A percentile compares a stretch with the other conserved stretches of the same genome.
These are phyloP conservation scores for Deilephila elpenor DNA, from an alignment of 2,888 invertebrate genomes.

Conservation along the genomic window DNA sequence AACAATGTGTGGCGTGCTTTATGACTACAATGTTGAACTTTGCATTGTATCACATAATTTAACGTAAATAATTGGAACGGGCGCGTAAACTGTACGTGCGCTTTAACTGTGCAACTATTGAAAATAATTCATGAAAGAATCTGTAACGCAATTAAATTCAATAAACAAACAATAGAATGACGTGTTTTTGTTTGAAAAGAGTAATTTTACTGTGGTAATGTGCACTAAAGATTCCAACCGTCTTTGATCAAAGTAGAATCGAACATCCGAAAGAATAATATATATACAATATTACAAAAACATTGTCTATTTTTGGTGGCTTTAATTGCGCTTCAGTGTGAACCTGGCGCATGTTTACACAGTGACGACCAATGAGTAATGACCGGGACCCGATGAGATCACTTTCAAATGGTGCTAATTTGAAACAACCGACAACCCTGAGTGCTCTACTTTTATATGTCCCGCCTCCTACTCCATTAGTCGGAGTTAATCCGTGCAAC, in stretches of 20 bases:
- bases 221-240: neutral
- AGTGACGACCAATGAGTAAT: slow-evolving; percentile 73
- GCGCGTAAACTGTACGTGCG: neutral
- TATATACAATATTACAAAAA: neutral
- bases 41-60: neutral
- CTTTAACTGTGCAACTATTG: neutral
- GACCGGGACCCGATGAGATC: slow-evolving; percentile 71
- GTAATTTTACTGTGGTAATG: neutral
- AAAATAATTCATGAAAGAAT: neutral
- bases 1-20: slow-evolving; percentile 4
- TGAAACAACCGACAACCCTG: slow-evolving; percentile 58
- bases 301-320: slow-evolving; percentile 17
- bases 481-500: slow-evolving; percentile 8
- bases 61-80: slow-evolving; percentile 10
- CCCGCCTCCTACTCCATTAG: slow-evolving; percentile 17
- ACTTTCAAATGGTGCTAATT: slow-evolving; percentile 76
- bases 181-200: neutral
- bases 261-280: neutral
- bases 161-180: neutral
- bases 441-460: slow-evolving; percentile 53
- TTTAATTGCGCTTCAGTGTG: slow-evolving; percentile 43
- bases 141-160: no score
- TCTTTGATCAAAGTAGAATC: neutral
- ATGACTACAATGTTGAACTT: slow-evolving; percentile 8
- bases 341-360: slow-evolving; percentile 45